These are phyloP conservation scores for Parambassis ranga DNA, from an alignment of 2,797 vertebrate species.

Conservation along the genomic window DNA sequence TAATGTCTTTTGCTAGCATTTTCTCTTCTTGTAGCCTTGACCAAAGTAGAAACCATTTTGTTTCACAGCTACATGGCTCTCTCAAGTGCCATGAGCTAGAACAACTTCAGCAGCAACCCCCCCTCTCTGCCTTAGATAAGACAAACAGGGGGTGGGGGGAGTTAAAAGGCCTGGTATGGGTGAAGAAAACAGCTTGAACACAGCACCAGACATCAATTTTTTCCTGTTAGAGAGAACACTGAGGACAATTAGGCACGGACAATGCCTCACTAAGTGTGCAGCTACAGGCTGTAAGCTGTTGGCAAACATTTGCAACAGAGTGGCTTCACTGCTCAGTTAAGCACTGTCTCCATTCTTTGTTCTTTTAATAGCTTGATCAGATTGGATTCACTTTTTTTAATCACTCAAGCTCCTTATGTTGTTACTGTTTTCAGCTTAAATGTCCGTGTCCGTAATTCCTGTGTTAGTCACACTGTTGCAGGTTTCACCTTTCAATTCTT, in stretches of 20 bases:
- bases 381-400: conserved; percentile 71
- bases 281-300: conserved; percentile 39
- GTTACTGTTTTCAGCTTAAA: conserved; percentile 41
- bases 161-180: conserved; percentile 28
- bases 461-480: background rate
- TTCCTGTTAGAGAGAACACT: conserved; percentile 29
- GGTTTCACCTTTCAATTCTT: background rate
- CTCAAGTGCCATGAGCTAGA: conserved; percentile 40
- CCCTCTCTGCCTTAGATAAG: too few species aligned
- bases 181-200: conserved; percentile 34
- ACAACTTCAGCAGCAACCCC: conserved; percentile 30
- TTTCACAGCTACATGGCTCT: conserved; percentile 40
- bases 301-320: conserved; percentile 51
- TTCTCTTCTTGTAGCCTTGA: conserved; percentile 16
- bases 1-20: conserved; percentile 30
- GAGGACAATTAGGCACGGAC: conserved; percentile 45
- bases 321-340: conserved; percentile 34
- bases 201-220: conserved; percentile 32
- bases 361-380: conserved; percentile 76
- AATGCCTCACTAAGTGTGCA: conserved; percentile 33
- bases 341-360: conserved; percentile 45
- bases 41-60: conserved; percentile 59
- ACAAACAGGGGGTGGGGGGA: conserved; percentile 9
- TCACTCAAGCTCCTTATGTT: conserved; percentile 58
- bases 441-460: conserved; percentile 15